Evolutionary conservation across 2,888 invertebrate species (phyloP), one percentile per base, ranked within the genome.

Genomic region (Epistrophe grossulariae): DNA sequence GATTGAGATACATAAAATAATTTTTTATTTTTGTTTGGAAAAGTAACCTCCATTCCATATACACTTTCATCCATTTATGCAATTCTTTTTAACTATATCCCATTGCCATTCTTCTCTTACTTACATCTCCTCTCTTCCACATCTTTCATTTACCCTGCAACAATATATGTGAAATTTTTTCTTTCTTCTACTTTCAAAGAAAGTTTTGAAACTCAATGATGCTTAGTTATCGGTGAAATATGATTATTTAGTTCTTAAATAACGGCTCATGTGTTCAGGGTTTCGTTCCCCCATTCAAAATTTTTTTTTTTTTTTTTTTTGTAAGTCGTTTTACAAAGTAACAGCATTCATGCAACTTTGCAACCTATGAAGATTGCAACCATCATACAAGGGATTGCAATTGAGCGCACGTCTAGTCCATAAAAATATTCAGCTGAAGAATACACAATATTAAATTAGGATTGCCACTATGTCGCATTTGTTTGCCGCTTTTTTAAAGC

Each of bases 151-250:
- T 17, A 8, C 13, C 31, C n/a, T 24, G 15, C 17, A 57, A 11
- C 60, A n/a, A 60, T 68, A 59, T 64, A 40, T 59, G 28, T 52
- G 28, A 43, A 38, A 79, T 73, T 68, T 60, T 78, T 79, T 72
- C 17, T 52, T 31, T 40, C 17, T 10, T 50, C 0, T 50, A 0
- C 2, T 43, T 62, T 31, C 15, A 55, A 55, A 38, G 59, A 73
- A 83, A 79, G 19, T 70, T 79, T 70, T 79, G 45, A 68, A 79
- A 70, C 83, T 66, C 79, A 83, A 83, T 83, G 79, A 83, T 79
- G 83, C 83, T 83, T 83, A 24, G 83, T 83, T 83, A 83, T 79
- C 73, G 52, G 38, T 74, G 79, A 83, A 79, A 74, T 83, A 83
- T 79, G 83, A 79, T 83, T 83, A 83, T 83, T 83, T 74, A 74